Evolutionary conservation across 1,140 invertebrate genomes (phyloP).

Genomic region (Drosophila erecta): DNA sequence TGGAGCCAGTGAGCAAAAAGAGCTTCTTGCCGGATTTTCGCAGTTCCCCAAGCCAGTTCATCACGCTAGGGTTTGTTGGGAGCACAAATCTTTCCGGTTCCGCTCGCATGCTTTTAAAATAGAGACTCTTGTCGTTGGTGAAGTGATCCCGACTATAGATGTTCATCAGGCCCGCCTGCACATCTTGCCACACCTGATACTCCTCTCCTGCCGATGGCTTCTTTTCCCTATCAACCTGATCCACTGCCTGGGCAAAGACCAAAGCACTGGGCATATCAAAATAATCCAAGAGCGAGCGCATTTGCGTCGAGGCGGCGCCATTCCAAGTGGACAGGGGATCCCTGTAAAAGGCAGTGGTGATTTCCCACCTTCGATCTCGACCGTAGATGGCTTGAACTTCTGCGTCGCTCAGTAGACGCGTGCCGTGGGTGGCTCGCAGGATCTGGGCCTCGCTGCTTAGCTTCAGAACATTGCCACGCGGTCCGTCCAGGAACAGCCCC

Average conservation of each 20-base stretch:
- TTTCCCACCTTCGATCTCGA: constrained; percentile 87
- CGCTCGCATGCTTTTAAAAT: constrained; percentile 87
- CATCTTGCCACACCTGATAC: constrained; percentile 89
- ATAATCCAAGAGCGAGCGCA: constrained; percentile 90
- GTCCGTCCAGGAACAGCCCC: constrained; percentile 90
- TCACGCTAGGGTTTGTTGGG: constrained; percentile 86
- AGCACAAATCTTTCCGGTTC: constrained; percentile 88
- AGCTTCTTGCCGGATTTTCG: constrained; percentile 86
- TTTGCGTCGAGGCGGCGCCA: constrained; percentile 86
- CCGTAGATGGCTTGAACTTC: constrained; percentile 89
- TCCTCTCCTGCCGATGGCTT: constrained; percentile 7
- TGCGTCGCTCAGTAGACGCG: constrained; percentile 86
- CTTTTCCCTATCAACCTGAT: constrained; percentile 87
- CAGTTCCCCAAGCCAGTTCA: constrained; percentile 87
- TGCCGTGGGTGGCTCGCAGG: constrained; percentile 89
- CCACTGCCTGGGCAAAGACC: constrained; percentile 90
- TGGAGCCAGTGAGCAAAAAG: constrained; percentile 92
- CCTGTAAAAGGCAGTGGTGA: constrained; percentile 85
- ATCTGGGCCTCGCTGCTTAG: constrained; percentile 88
- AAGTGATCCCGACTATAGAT: constrained; percentile 89
- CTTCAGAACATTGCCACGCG: constrained; percentile 90
- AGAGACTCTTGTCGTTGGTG: constrained; percentile 86
- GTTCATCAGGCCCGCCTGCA: constrained; percentile 87
- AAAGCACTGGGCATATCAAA: constrained; percentile 90
- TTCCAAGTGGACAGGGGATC: constrained; percentile 88